A percentile compares a stretch with the other conserved stretches of the same genome.
Evolutionary conservation across 2,888 invertebrate species (phyloP).

Genomic region (Empis livida): DNA sequence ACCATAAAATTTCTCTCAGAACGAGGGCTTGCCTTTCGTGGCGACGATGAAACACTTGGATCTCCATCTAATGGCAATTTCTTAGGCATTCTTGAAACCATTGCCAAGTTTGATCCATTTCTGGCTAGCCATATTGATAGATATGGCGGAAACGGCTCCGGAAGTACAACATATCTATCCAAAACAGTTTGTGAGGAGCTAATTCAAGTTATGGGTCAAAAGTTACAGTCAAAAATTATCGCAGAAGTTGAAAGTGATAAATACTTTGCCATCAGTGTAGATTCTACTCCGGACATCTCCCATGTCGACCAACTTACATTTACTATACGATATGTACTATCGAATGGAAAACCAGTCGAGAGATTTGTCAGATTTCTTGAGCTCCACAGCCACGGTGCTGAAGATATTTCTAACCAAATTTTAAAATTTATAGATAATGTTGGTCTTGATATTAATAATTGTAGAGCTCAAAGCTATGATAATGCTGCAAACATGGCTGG

Average conservation of each 20-base stretch:
- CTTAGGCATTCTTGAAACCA: not conserved
- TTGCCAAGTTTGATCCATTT: slow-evolving; percentile 2
- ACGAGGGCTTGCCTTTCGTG: slow-evolving; percentile 6
- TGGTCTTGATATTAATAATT: slow-evolving; percentile 4
- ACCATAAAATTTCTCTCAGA: not conserved
- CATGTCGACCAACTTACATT: not conserved
- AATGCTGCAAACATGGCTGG: slow-evolving; percentile 22
- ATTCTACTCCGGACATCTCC: slow-evolving; percentile 8
- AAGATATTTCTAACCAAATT: slow-evolving; percentile 16
- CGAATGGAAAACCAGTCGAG: slow-evolving; percentile 2
- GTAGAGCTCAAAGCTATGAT: slow-evolving; percentile 7
- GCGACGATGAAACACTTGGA: not conserved
- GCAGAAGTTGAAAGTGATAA: not conserved
- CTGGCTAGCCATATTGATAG: slow-evolving; percentile 3
- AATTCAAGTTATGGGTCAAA: slow-evolving; percentile 2
- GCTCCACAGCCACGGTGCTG: slow-evolving; percentile 1
- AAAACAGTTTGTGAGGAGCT: slow-evolving; percentile 1
- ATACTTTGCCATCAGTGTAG: slow-evolving; percentile 6
- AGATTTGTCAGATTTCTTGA: slow-evolving; percentile 4
- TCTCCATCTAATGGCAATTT: not conserved
- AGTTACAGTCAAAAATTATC: not conserved
- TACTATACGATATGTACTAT: slow-evolving; percentile 3
- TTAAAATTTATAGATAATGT: slow-evolving; percentile 3
- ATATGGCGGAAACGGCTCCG: slow-evolving; percentile 1
- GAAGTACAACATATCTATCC: slow-evolving; percentile 2